Evolutionary conservation across 2,113 vertebrate species (phyloP), one percentile per base, ranked within the genome.

Genomic region (Labeo catla): DNA sequence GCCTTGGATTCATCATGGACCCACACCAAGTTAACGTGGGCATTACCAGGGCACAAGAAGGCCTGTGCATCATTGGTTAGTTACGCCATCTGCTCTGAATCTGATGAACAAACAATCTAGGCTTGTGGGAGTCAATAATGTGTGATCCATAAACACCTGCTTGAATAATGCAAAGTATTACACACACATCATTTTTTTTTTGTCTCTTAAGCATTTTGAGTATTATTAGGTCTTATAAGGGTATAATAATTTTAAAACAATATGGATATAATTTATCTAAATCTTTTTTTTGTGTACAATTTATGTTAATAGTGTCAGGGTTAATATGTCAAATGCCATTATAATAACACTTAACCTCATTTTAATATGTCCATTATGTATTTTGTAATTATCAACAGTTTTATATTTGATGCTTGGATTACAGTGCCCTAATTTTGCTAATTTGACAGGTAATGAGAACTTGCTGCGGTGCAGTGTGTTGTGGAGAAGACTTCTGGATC

Each of bases 21-120:
- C 92, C 94, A 47, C 93, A 96, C 90, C 96, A 96, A 92, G 57
- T 96, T 87, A 97, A 97, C 0, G 96, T 96, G 0, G 95, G 87
- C 86, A 91, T 97, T 86, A 96, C 96, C 0, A 89, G 96, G 63
- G 96, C 96, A 34, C 93, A 95, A 87, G 95, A 96, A 83, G 96
- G 96, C 1, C 94, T 97, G 59, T 96, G 96, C 87, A 93, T 96
- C 74, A 81, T 97, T 34, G 96, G 96, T 97, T 86, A 91, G 94
- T 85, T 43, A 54, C 52, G 4, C 50, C 47, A 8, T 47, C 45
- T 47, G 45, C 7, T 47, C 45, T 47, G 45, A 47, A 47, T 47
- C 45, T 47, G 45, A 47, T 47, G 45, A 47, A 47, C 45, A 47
- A 47, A 47, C 45, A 47, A 1, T 65, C 23, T 11, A 28, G 19